A percentile compares a stretch with the other conserved stretches of the same genome.
Evolutionary conservation across 2,888 invertebrate species (phyloP).

Genomic region (Neelides folsomi): DNA sequence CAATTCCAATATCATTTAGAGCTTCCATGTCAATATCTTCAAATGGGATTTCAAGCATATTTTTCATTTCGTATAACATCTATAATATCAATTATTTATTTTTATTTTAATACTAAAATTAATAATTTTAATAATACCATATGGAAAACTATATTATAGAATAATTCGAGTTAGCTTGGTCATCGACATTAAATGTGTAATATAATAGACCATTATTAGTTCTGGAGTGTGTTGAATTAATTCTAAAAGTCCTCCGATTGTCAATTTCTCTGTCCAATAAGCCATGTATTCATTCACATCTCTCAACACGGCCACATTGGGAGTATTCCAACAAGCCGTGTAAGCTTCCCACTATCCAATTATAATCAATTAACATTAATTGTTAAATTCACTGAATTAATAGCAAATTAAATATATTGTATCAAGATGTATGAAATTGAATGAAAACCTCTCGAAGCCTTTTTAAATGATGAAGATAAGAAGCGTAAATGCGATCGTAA

Average conservation of each 20-base stretch:
- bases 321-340: slow-evolving; percentile 1
- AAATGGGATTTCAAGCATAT: slow-evolving; percentile 2
- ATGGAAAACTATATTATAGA: no score
- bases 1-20: slow-evolving; percentile 1
- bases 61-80: slow-evolving; percentile 1
- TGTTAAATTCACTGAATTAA: no score
- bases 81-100: not conserved
- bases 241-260: no score
- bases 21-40: not conserved
- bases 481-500: not conserved
- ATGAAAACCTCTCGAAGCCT: slow-evolving; percentile 1
- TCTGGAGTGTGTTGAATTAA: no score
- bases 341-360: slow-evolving; percentile 4
- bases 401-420: not conserved
- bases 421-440: not conserved
- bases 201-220: no score
- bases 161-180: no score
- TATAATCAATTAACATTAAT: not conserved
- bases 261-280: not conserved
- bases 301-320: not conserved
- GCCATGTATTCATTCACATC: slow-evolving; percentile 4
- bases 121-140: not conserved
- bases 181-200: no score
- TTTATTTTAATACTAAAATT: not conserved
- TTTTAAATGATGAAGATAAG: not conserved